Evolutionary conservation across 2,113 vertebrate genomes (phyloP), one percentile per base, ranked within the genome.

Genomic region (Rhodinocichla rosea): DNA sequence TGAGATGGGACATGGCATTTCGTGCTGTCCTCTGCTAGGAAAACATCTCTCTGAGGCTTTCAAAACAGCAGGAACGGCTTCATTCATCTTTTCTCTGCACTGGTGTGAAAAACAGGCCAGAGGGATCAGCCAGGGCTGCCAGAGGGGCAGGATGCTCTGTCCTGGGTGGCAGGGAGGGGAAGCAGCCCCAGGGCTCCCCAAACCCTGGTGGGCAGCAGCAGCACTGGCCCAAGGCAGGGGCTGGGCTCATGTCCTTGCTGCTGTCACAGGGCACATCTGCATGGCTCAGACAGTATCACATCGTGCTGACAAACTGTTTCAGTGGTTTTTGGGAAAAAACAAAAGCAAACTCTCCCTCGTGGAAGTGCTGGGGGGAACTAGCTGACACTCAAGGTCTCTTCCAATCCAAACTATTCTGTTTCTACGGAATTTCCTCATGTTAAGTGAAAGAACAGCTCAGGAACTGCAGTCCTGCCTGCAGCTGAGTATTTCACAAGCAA

Each of bases 231-330:
- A 23, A 12, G 42, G 40, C 32, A 83, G 44, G 32, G 78, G 37
- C n/a, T 6, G 49, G 49, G 37, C 16, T 77, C 60, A 1, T 30
- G 63, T 13, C 63, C 24, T 1, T 56, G 30, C 18, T 50, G 15
- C 0, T 67, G 42, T 13, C 68, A 35, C 59, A 52, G 1, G 30
- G 60, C 42, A 57, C 12, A 18, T 11, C 23, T 7, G n/a, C 49
- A 3, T 1, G n/a, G n/a, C 55, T 42, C 39, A 44, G 15, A 39
- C 35, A 40, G 8, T 5, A 6, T 5, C 15, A 50, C 35, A 49
- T 16, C 24, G 0, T 24, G 24, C 56, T 52, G 45, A 24, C 0
- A 0, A 71, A 40, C 32, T 7, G 4, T 6, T 77, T 21, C 26
- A 23, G 62, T 26, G 52, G 12, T 1, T 76, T 52, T 39, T 1